These are phyloP conservation scores for Nesidiocoris tenuis DNA, from an alignment of 2,888 invertebrate species.

Conservation along the genomic window DNA sequence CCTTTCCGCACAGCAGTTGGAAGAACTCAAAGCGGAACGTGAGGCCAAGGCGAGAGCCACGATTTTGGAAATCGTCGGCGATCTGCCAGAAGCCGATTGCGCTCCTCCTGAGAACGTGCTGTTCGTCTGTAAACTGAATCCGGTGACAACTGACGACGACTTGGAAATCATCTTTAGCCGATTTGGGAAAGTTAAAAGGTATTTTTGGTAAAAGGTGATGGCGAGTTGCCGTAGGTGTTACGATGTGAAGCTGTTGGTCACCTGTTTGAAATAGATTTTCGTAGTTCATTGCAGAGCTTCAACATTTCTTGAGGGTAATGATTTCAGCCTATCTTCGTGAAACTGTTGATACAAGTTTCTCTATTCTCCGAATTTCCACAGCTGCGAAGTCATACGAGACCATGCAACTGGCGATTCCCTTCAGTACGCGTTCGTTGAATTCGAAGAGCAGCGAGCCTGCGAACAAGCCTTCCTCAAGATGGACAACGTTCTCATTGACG, in stretches of 20 bases:
- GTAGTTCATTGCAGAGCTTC: too few relatives aligned
- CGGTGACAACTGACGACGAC: slow-evolving; percentile 96
- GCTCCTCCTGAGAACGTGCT: slow-evolving; percentile 98
- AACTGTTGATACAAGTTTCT: too few relatives aligned
- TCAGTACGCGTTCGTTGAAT: slow-evolving; percentile 99
- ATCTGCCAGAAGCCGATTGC: slow-evolving; percentile 94
- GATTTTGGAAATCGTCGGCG: slow-evolving; percentile 96
- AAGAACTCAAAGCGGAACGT: slow-evolving; percentile 81
- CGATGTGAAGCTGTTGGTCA: too few relatives aligned
- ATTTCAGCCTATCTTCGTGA: neutral
- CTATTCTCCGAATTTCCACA: slow-evolving; percentile 53
- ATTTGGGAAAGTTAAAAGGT: slow-evolving; percentile 85
- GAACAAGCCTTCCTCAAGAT: slow-evolving; percentile 99
- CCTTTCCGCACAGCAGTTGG: slow-evolving; percentile 78
- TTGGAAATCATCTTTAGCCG: slow-evolving; percentile 96
- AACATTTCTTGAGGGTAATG: neutral
- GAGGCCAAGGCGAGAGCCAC: slow-evolving; percentile 97
- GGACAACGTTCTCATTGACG: slow-evolving; percentile 99
- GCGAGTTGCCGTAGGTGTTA: too few relatives aligned
- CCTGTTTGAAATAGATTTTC: too few relatives aligned
- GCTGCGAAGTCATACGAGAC: slow-evolving; percentile 95
- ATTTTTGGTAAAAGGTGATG: slow-evolving; percentile 3
- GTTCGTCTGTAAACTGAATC: slow-evolving; percentile 98
- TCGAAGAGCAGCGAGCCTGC: slow-evolving; percentile 86
- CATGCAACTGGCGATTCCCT: slow-evolving; percentile 88